Evolutionary conservation across 2,888 invertebrate genomes (phyloP).

Genomic region (Euzophera pinguis): DNA sequence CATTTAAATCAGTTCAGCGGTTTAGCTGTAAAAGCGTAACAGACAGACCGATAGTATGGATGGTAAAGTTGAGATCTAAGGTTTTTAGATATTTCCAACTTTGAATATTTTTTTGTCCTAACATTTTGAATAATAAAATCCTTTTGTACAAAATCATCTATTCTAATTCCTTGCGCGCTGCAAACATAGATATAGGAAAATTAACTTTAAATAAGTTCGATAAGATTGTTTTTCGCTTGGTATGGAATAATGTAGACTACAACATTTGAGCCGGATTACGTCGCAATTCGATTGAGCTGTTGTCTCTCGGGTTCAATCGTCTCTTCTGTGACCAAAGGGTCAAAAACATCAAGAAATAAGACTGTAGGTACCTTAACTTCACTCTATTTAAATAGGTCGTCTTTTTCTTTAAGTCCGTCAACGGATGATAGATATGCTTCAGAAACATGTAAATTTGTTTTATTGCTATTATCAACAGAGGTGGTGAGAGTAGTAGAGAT

Average conservation of each 20-base stretch:
- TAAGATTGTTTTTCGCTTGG: neutral
- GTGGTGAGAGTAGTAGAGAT: too few relatives aligned
- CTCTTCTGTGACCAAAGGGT: neutral
- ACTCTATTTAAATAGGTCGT: too few relatives aligned
- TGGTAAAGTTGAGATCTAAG: too few relatives aligned
- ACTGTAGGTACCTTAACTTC: too few relatives aligned
- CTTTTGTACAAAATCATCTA: conserved; percentile 3
- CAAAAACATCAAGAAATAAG: too few relatives aligned
- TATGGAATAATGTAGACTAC: neutral
- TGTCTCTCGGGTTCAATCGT: conserved; percentile 1
- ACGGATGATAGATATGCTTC: too few relatives aligned
- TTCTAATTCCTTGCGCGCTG: neutral
- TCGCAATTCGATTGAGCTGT: conserved; percentile 1
- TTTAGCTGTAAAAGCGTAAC: too few relatives aligned
- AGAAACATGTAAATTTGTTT: too few relatives aligned
- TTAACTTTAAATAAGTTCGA: neutral
- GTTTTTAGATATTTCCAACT: neutral
- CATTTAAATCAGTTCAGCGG: too few relatives aligned
- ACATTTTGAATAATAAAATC: conserved; percentile 1
- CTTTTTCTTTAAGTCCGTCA: too few relatives aligned
- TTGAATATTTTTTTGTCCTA: neutral
- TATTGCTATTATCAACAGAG: too few relatives aligned
- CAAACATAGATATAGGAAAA: neutral
- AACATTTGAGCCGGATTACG: neutral
- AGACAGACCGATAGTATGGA: too few relatives aligned